Evolutionary conservation across 2,113 vertebrate genomes (phyloP).

Genomic region (Toxotes chatareus): DNA sequence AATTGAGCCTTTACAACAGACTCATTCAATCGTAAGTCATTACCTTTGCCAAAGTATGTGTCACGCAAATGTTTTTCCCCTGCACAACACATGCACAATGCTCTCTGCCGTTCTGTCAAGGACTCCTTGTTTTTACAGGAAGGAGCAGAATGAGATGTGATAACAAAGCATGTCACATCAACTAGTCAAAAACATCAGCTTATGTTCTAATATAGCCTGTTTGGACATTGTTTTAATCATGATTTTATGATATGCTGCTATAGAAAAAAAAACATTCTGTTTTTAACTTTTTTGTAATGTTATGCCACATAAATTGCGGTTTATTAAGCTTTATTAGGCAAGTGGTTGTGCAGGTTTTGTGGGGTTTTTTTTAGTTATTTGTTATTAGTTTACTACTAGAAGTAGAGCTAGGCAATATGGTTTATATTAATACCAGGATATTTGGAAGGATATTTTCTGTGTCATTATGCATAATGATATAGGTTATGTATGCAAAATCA

Average conservation of each 20-base stretch:
- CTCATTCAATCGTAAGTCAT: slow-evolving; percentile 89
- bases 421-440: neutral
- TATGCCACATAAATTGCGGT: too few relatives aligned
- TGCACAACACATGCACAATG: neutral
- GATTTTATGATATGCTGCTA: neutral
- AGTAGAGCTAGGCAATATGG: neutral
- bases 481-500: too few relatives aligned
- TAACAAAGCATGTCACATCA: neutral
- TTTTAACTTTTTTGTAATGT: too few relatives aligned
- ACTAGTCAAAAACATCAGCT: neutral
- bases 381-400: neutral
- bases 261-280: neutral
- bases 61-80: slow-evolving; percentile 11
- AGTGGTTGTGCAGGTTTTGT: neutral
- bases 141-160: neutral
- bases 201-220: neutral
- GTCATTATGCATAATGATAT: too few relatives aligned
- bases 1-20: slow-evolving; percentile 91
- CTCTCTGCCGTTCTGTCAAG: neutral
- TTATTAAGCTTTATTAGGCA: neutral
- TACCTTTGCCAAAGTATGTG: slow-evolving; percentile 19
- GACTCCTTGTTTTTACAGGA: slow-evolving; percentile 38
- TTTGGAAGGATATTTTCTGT: too few relatives aligned
- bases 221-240: neutral
- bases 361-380: neutral